Evolutionary conservation across 2,113 vertebrate species (phyloP).

Genomic region (Parotia lawesii): DNA sequence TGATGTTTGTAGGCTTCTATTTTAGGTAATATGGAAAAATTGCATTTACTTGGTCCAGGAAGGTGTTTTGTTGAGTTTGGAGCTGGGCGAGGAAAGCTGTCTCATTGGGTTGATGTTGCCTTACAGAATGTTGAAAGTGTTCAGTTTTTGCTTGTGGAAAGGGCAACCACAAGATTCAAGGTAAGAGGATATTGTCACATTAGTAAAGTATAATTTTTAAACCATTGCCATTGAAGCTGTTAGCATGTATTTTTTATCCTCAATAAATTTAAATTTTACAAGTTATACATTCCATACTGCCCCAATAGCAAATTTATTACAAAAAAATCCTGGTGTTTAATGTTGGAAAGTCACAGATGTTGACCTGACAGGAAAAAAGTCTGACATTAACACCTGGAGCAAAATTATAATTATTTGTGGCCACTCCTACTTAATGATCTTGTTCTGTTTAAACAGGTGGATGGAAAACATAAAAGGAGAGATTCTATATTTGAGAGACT

Average conservation of each 20-base stretch:
- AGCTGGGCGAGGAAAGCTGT: slow-evolving; percentile 92
- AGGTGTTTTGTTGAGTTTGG: slow-evolving; percentile 94
- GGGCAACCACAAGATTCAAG: slow-evolving; percentile 92
- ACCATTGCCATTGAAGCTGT: not conserved
- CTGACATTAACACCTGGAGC: not conserved
- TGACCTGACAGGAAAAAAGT: not conserved
- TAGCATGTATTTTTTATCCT: not conserved
- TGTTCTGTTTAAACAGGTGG: slow-evolving; percentile 78
- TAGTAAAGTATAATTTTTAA: not conserved
- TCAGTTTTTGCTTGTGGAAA: slow-evolving; percentile 91
- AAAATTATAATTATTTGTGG: not conserved
- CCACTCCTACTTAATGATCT: not conserved
- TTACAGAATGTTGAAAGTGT: slow-evolving; percentile 76
- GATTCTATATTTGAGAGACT: slow-evolving; percentile 86
- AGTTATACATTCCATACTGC: not conserved
- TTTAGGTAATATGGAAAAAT: slow-evolving; percentile 87
- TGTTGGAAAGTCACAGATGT: not conserved
- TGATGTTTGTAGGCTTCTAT: slow-evolving; percentile 86
- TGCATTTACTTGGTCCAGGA: slow-evolving; percentile 83
- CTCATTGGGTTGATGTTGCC: slow-evolving; percentile 92
- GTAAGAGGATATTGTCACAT: slow-evolving; percentile 45
- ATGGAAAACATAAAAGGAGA: slow-evolving; percentile 86
- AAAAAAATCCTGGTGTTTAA: not conserved
- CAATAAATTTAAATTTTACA: not conserved
- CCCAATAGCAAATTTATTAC: not conserved